Base-by-base conservation (phyloP, 2,113 vertebrate species). In the Canis aureus region DNA sequence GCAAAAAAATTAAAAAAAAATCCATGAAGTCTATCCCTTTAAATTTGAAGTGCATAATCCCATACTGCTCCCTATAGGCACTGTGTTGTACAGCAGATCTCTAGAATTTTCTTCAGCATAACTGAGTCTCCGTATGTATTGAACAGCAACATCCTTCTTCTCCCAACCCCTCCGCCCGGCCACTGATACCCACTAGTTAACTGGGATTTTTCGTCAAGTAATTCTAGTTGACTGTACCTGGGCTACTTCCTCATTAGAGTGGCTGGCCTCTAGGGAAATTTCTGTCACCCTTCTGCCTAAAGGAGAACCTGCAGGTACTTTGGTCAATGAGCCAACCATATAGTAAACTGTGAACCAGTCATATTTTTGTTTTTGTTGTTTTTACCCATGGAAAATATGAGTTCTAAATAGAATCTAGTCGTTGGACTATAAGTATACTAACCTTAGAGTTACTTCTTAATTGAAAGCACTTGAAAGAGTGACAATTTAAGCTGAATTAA, bases 401-500 rank as follows among this genome's bases (percentile, higher is more conserved):
- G 25, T 84, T 91, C n/a, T 82, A 93, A 95, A 49, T 81, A 57
- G 57, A 96, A 51, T 62, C 25, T 32, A 85, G 55, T 93, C 87
- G 51, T 91, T 91, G 91, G 13, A 59, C n/a, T 59, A 2, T 78
- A 78, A 87, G 22, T 12, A 71, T 59, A 84, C 16, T 71, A 73
- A 57, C 2, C 15, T 86, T 67, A 73, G 62, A 94, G 16, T 89
- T 91, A 80, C 23, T 67, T 84, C 94, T 97, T 96, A 78, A 82
- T 74, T 97, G 79, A 86, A 53, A 95, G 29, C 49, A 62, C 32
- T 96, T 94, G 73, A 96, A 96, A 94, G 69, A 93, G 35, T 84
- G 15, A 60, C 53, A 96, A 94, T 94, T 83, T 49, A 93, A 67
- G 12, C 32, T 91, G 35, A 93, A 83, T 95, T 97, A 91, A 89